phyloP scores from a whole-genome alignment of 2,888 invertebrate species.

The Cybosia mesomella region DNA sequence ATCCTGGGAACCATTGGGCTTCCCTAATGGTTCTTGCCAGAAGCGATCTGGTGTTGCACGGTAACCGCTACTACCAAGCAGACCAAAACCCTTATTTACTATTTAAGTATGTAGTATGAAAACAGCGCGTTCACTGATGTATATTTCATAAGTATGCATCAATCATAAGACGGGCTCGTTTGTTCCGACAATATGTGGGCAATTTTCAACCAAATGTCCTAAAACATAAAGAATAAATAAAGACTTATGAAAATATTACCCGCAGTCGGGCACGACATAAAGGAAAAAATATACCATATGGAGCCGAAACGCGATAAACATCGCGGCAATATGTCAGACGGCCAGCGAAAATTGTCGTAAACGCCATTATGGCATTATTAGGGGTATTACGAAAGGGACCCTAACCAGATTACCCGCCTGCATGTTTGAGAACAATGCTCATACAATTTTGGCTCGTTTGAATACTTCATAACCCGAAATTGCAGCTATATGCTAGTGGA shows the following conservation, averaged over 20 bases:
- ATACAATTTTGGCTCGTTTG: slow-evolving; percentile 16
- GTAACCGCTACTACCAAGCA: neutral
- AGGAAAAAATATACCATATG: slow-evolving; percentile 61
- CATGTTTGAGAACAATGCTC: slow-evolving; percentile 38
- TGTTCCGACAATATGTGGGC: slow-evolving; percentile 42
- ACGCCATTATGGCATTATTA: slow-evolving; percentile 59
- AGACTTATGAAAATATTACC: slow-evolving; percentile 65
- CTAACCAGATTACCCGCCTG: slow-evolving; percentile 63
- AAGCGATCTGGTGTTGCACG: neutral
- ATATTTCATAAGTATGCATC: slow-evolving; percentile 42
- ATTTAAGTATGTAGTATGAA: neutral
- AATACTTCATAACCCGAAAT: slow-evolving; percentile 3
- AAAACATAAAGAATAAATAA: slow-evolving; percentile 48
- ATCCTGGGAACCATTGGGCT: neutral
- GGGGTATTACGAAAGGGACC: slow-evolving; percentile 54
- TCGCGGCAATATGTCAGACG: slow-evolving; percentile 61
- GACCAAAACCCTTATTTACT: neutral
- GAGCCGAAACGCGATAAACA: slow-evolving; percentile 57
- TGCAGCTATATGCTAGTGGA: neutral
- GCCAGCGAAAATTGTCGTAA: slow-evolving; percentile 63
- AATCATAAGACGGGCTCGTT: slow-evolving; percentile 38
- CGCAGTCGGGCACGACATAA: slow-evolving; percentile 57
- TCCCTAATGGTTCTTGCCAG: too few relatives aligned
- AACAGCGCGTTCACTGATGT: neutral
- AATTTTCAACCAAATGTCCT: slow-evolving; percentile 46